phyloP scores from a whole-genome alignment of 2,888 invertebrate species.

The Scrobipalpa costella region DNA sequence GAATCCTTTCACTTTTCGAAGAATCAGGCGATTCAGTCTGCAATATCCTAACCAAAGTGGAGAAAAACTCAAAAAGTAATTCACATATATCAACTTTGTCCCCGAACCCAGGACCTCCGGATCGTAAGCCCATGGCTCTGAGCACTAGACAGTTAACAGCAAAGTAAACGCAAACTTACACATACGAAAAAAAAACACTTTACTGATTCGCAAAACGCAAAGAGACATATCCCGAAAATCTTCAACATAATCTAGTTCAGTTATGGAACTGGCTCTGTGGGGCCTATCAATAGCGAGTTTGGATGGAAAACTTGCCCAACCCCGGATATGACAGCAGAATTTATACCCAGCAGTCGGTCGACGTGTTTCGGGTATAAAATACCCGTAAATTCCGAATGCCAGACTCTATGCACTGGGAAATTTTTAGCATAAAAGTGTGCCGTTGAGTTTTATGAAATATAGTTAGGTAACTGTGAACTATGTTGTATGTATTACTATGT shows the following conservation, averaged over 20 bases:
- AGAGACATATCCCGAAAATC: not conserved
- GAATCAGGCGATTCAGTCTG: no score
- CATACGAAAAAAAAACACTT: no score
- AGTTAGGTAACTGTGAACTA: conserved; percentile 9
- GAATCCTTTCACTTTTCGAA: no score
- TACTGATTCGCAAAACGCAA: no score
- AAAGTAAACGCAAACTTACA: no score
- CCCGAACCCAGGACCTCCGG: no score
- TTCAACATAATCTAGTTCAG: not conserved
- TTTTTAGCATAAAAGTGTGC: conserved; percentile 17
- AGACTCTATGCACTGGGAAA: conserved; percentile 26
- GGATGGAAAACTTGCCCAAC: conserved; percentile 38
- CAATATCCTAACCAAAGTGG: no score
- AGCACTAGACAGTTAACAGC: no score
- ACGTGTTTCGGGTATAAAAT: conserved; percentile 32
- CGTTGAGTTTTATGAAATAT: conserved; percentile 15
- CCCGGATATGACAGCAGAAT: conserved; percentile 46
- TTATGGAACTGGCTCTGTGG: conserved; percentile 4
- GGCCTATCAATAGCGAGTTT: conserved; percentile 36
- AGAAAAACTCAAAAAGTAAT: no score
- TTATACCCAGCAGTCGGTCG: conserved; percentile 40
- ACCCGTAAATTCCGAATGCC: conserved; percentile 28
- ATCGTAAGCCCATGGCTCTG: no score
- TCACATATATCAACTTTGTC: no score
- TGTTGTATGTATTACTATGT: no score